Evolutionary conservation across 2,113 vertebrate species (phyloP).

Genomic region (Oenanthe oenanthe): DNA sequence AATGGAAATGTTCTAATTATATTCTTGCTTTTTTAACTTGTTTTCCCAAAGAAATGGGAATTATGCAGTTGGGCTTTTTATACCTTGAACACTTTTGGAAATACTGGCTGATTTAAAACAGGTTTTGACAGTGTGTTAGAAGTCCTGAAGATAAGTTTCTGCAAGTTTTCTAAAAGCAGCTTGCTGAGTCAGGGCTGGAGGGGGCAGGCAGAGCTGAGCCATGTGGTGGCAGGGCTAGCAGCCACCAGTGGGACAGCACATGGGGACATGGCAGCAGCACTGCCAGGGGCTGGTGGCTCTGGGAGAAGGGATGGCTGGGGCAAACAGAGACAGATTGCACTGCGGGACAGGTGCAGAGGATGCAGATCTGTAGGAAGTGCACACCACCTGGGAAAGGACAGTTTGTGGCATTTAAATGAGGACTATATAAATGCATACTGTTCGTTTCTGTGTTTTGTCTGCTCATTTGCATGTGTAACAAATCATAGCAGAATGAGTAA

Average conservation of each 20-base stretch:
- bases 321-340: background rate
- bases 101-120: background rate
- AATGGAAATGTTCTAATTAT: slow-evolving; percentile 24
- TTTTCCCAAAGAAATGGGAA: background rate
- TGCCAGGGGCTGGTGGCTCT: background rate
- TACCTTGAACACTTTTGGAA: background rate
- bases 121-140: background rate
- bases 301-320: background rate
- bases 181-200: background rate
- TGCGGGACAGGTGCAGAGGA: background rate
- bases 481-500: background rate
- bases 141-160: background rate
- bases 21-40: background rate
- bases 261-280: background rate
- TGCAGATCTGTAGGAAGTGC: background rate
- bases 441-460: background rate
- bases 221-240: background rate
- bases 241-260: rapidly evolving
- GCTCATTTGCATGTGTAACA: background rate
- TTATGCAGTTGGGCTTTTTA: background rate
- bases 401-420: background rate
- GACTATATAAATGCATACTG: background rate
- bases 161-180: background rate
- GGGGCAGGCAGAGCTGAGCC: background rate
- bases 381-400: background rate